Conservation (phyloP, 2,797 vertebrate genomes). For the Leptodactylus fallax region DNA sequence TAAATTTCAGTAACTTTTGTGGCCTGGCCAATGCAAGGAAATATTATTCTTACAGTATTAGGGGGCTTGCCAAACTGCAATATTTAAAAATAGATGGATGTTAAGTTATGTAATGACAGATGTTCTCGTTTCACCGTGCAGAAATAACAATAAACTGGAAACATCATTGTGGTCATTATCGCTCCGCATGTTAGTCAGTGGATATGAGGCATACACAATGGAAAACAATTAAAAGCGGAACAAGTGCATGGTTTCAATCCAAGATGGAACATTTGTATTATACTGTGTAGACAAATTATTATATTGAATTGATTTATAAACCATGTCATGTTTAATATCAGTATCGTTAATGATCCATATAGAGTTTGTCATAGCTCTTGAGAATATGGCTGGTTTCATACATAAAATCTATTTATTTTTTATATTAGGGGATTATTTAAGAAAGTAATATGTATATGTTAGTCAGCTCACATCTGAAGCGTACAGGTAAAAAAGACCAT, state of each 20-base stretch:
- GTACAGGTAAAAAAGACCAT: no score
- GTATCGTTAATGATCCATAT: not conserved
- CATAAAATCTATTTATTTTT: no score
- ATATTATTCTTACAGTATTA: not conserved
- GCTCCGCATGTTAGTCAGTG: not conserved
- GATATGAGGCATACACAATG: not conserved
- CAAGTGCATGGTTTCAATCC: not conserved
- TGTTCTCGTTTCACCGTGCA: slow-evolving; percentile 8
- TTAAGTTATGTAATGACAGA: slow-evolving; percentile 32
- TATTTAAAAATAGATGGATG: not conserved
- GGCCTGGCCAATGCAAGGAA: not conserved
- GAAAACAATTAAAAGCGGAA: not conserved
- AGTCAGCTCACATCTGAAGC: no score
- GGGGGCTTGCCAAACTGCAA: not conserved
- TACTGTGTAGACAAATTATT: not conserved
- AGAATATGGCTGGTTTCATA: no score
- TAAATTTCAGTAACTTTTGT: not conserved
- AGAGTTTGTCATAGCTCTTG: not conserved
- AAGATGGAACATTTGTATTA: not conserved
- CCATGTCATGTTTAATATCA: no score
- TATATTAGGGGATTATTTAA: no score
- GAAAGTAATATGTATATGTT: no score
- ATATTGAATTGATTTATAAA: not conserved
- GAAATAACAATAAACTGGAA: slow-evolving; percentile 30
- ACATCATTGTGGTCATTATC: slow-evolving; percentile 16